phyloP scores from a whole-genome alignment of 2,113 vertebrate genomes.

The Siphamia tubifer region DNA sequence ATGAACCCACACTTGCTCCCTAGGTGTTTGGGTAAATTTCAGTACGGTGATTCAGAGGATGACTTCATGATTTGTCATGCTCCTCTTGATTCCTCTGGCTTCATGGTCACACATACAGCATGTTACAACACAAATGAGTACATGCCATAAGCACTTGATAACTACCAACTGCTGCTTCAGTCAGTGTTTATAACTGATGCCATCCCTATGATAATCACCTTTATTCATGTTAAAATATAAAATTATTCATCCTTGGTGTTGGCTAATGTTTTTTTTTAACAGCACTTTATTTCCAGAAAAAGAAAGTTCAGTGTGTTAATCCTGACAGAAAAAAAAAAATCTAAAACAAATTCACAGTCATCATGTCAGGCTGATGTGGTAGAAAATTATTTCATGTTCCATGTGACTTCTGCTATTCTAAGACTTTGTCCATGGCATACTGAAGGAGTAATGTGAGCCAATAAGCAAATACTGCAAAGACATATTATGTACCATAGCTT shows the following conservation, averaged over 20 bases:
- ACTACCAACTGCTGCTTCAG: background rate
- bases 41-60: conserved; percentile 1
- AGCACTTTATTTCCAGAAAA: background rate
- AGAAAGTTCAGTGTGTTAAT: background rate
- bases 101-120: background rate
- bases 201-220: no score
- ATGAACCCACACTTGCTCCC: background rate
- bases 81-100: conserved; percentile 3
- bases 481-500: no score
- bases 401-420: no score
- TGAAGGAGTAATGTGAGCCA: no score
- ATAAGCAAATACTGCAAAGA: no score
- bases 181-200: background rate
- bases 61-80: conserved; percentile 2
- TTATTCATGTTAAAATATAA: no score
- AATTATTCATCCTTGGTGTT: no score
- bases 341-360: conserved; percentile 8
- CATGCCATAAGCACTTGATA: background rate
- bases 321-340: background rate
- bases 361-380: conserved; percentile 21
- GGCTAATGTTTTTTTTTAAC: no score
- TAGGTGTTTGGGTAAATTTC: background rate
- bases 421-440: no score
- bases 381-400: no score
- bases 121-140: background rate